Evolutionary conservation across 2,797 vertebrate genomes (phyloP).

Genomic region (Sphenodon punctatus): DNA sequence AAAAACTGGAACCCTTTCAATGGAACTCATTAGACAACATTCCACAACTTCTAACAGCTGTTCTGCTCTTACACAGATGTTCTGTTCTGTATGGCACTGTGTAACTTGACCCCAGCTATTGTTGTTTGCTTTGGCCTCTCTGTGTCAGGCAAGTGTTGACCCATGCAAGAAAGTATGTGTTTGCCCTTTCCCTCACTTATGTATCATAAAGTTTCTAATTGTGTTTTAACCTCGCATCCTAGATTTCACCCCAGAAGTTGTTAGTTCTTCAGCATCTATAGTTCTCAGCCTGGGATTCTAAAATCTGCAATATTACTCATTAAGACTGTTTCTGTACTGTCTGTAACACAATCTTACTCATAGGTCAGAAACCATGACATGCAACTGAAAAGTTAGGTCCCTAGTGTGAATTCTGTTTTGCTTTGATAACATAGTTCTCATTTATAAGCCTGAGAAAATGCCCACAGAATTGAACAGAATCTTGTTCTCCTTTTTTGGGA

Average conservation of each 20-base stretch:
- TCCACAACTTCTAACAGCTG: slow-evolving; percentile 41
- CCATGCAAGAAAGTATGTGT: slow-evolving; percentile 12
- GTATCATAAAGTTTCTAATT: not conserved
- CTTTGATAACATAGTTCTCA: not conserved
- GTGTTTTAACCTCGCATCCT: not conserved
- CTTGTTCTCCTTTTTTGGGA: not conserved
- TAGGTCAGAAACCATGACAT: not conserved
- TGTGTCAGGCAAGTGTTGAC: slow-evolving; percentile 8
- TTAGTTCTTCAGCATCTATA: not conserved
- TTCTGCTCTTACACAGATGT: slow-evolving; percentile 19
- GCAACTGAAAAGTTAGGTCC: not conserved
- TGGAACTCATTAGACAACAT: slow-evolving; percentile 14
- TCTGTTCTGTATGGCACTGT: slow-evolving; percentile 23
- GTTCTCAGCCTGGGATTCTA: not conserved
- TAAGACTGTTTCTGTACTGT: not conserved
- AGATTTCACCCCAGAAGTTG: not conserved
- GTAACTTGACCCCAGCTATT: not conserved
- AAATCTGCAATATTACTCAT: not conserved
- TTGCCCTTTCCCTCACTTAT: not conserved
- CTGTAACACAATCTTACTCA: not conserved
- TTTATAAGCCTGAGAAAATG: not conserved
- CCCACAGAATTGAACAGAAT: not conserved
- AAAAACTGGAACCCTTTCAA: no score
- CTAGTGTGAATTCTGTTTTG: not conserved
- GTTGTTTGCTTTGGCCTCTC: not conserved